Evolutionary conservation across 2,888 invertebrate species (phyloP).

Genomic region (Harpalus rubripes): DNA sequence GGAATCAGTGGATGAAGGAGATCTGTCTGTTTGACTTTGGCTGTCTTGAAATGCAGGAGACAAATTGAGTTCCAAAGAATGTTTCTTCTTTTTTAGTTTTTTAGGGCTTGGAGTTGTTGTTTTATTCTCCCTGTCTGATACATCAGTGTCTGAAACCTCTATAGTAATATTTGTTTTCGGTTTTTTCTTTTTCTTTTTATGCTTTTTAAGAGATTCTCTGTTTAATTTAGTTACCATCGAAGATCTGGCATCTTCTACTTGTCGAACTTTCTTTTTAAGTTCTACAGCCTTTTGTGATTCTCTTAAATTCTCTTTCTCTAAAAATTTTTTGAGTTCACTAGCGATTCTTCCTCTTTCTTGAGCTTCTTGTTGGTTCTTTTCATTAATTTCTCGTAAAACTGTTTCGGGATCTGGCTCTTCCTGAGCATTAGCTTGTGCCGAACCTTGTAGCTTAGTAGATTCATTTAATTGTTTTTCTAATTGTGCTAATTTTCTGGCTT

Average conservation of each 20-base stretch:
- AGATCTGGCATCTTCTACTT: constrained; percentile 78
- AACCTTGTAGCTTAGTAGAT: constrained; percentile 78
- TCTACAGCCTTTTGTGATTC: constrained; percentile 72
- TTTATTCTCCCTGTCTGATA: constrained; percentile 8
- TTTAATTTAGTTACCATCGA: constrained; percentile 75
- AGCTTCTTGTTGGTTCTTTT: constrained; percentile 56
- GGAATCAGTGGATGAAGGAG: background rate
- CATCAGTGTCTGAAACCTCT: constrained; percentile 40
- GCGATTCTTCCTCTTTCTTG: constrained; percentile 72
- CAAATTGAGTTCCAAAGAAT: background rate
- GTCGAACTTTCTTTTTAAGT: constrained; percentile 74
- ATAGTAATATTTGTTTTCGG: constrained; percentile 62
- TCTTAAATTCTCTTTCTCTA: constrained; percentile 68
- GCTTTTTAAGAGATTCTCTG: constrained; percentile 41
- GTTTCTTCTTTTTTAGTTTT: background rate
- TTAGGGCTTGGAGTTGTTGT: background rate
- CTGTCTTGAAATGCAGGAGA: constrained; percentile 4
- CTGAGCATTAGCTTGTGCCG: constrained; percentile 78
- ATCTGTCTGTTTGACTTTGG: background rate
- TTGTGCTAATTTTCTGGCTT: constrained; percentile 78
- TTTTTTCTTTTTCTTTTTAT: constrained; percentile 69
- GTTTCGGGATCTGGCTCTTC: constrained; percentile 75
- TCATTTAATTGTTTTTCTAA: constrained; percentile 79
- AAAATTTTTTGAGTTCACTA: constrained; percentile 72
- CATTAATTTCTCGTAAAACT: constrained; percentile 70